phyloP scores from a whole-genome alignment of 2,113 vertebrate genomes.

The Pitta sordida region DNA sequence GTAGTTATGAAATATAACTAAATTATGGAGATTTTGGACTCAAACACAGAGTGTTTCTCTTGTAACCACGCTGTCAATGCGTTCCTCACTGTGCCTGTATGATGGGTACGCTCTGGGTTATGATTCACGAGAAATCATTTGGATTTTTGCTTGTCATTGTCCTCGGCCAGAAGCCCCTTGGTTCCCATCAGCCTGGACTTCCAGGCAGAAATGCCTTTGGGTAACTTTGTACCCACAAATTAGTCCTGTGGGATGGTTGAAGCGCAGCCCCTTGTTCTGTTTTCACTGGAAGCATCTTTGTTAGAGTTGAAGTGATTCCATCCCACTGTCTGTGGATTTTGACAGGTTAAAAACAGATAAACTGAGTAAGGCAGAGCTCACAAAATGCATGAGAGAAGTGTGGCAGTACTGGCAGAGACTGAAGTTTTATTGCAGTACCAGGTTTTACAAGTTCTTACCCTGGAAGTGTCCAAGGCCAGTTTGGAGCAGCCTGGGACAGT shows the following conservation, averaged over 20 bases:
- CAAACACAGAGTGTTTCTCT: background rate
- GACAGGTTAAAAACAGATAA: background rate
- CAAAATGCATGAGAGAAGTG: background rate
- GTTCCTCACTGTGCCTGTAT: background rate
- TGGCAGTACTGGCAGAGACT: fast-evolving
- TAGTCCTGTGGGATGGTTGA: background rate
- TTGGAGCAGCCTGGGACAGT: no score
- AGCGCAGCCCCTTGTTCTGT: background rate
- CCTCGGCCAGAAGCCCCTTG: background rate
- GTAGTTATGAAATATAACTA: background rate
- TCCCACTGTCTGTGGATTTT: background rate
- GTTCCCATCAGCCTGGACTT: background rate
- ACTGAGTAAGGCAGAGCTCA: background rate
- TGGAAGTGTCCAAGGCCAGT: no score
- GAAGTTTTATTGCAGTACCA: background rate
- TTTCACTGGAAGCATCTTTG: background rate
- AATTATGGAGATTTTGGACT: background rate
- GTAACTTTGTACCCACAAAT: background rate
- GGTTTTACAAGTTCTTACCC: background rate
- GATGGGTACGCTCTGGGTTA: background rate
- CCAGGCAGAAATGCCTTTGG: background rate
- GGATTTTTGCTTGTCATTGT: background rate
- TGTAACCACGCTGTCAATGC: background rate
- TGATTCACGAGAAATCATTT: background rate
- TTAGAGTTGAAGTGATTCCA: no score